Evolutionary conservation across 2,797 vertebrate genomes (phyloP).

Genomic region (Acanthurus tractus): DNA sequence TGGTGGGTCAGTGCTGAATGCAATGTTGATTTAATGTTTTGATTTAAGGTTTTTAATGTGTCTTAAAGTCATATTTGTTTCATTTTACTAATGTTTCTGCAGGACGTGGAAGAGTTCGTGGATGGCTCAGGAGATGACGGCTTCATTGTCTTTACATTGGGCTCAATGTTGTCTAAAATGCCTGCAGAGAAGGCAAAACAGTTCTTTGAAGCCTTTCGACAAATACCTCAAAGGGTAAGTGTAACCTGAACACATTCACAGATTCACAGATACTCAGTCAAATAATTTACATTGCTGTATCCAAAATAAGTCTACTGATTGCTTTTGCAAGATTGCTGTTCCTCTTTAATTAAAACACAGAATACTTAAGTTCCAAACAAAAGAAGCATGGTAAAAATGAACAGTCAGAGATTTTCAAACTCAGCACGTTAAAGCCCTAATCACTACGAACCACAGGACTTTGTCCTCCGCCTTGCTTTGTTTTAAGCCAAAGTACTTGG

Average conservation of each 20-base stretch:
- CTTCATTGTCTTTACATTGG: constrained; percentile 93
- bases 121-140: constrained; percentile 94
- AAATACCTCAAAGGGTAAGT: constrained; percentile 92
- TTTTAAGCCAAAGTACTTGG: not conserved
- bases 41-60: not conserved
- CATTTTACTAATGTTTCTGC: constrained; percentile 36
- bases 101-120: constrained; percentile 93
- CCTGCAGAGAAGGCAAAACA: constrained; percentile 86
- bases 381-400: not conserved
- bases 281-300: not conserved
- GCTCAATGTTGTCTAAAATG: constrained; percentile 91
- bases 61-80: not conserved
- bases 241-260: not conserved
- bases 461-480: constrained; percentile 24
- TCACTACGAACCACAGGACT: constrained; percentile 18
- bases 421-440: not conserved
- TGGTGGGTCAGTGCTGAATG: not conserved
- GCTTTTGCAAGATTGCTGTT: not conserved
- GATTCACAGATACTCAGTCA: not conserved
- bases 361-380: not conserved
- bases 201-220: constrained; percentile 90
- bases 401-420: constrained; percentile 2
- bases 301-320: not conserved
- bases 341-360: not conserved
- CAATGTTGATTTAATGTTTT: not conserved